Percentiles rank a stretch among this genome's conserved stretches.
Conservation (phyloP, 2,888 invertebrate species). For the Eueremaeus valkanovi region DNA sequence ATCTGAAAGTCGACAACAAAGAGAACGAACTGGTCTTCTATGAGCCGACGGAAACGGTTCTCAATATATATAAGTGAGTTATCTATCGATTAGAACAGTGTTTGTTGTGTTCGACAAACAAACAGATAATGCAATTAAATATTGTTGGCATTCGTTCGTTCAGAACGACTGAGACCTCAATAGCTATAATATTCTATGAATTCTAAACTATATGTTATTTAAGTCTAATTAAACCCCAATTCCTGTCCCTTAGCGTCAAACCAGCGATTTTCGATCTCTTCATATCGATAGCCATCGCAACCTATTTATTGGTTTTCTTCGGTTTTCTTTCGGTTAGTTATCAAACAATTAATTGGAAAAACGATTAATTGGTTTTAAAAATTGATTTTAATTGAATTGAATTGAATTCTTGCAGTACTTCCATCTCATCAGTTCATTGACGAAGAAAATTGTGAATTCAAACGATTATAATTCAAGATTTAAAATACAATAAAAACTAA, state of each 20-base stretch:
- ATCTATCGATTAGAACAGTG: not conserved
- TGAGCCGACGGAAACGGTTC: slow-evolving; percentile 68
- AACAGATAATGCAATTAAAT: no score
- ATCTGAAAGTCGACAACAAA: slow-evolving; percentile 66
- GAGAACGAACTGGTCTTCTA: slow-evolving; percentile 93
- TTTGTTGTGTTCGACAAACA: no score
- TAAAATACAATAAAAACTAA: not conserved
- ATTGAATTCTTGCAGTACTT: slow-evolving; percentile 14
- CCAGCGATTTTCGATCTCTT: slow-evolving; percentile 97
- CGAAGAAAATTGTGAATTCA: slow-evolving; percentile 26
- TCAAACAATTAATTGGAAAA: not conserved
- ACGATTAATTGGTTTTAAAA: slow-evolving; percentile 1
- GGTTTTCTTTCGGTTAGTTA: slow-evolving; percentile 59
- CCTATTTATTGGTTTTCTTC: slow-evolving; percentile 81
- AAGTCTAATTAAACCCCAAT: not conserved
- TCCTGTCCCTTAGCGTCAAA: slow-evolving; percentile 62
- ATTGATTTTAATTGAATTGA: no score
- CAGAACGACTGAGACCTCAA: no score
- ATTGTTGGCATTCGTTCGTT: no score
- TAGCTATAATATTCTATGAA: no score
- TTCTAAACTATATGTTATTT: no score
- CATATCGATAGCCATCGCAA: slow-evolving; percentile 75
- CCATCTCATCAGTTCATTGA: slow-evolving; percentile 26
- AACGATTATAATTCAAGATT: slow-evolving; percentile 25
- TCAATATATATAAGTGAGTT: slow-evolving; percentile 80